These are phyloP conservation scores for Epinephelus malabaricus DNA, from an alignment of 2,797 vertebrate genomes.

Conservation along the genomic window DNA sequence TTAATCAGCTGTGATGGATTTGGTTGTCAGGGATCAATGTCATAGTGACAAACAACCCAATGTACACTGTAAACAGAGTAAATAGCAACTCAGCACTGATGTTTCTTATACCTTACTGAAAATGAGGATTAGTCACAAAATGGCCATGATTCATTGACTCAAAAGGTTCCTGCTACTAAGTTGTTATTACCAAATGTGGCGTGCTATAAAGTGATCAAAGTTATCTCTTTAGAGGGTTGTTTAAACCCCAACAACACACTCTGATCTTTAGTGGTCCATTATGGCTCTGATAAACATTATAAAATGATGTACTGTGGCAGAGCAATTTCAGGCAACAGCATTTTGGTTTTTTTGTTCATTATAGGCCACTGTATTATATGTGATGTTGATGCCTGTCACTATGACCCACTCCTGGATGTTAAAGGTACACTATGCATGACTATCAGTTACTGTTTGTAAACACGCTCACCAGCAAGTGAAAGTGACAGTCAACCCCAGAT, in stretches of 20 bases:
- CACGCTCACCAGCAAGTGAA: no score
- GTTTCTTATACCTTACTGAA: neutral
- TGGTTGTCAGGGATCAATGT: conserved; percentile 7
- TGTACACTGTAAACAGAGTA: neutral
- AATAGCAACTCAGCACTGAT: neutral
- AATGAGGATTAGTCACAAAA: neutral
- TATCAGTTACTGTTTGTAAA: no score
- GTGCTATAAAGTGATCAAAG: neutral
- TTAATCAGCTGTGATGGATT: conserved; percentile 12
- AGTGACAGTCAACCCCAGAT: no score
- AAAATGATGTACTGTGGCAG: neutral
- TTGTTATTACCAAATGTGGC: neutral
- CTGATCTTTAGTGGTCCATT: neutral
- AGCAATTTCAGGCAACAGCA: neutral
- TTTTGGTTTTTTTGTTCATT: neutral
- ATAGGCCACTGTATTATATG: neutral
- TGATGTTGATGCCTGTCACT: neutral
- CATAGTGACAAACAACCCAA: neutral
- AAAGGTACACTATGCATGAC: neutral
- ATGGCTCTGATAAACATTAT: neutral
- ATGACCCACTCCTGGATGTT: neutral
- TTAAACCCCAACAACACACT: neutral
- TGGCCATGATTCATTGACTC: neutral
- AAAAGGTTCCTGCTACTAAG: neutral
- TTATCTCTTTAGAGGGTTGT: neutral